A percentile compares a stretch with the other conserved stretches of the same genome.
These are phyloP conservation scores for Drosophila tanythrix DNA, from an alignment of 2,888 invertebrate species.

Conservation along the genomic window DNA sequence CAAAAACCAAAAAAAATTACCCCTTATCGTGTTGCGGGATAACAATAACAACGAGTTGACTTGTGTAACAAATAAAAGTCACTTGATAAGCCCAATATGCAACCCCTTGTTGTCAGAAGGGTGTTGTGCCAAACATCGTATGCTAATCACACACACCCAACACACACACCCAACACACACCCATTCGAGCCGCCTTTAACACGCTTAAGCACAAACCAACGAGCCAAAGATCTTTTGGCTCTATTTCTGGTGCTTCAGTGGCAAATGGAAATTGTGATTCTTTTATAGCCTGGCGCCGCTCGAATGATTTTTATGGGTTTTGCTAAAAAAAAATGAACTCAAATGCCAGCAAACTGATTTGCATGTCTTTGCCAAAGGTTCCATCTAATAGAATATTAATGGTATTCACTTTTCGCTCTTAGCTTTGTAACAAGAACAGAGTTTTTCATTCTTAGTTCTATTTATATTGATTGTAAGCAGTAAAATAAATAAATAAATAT, in stretches of 20 bases:
- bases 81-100: constrained; percentile 72
- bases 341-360: constrained; percentile 63
- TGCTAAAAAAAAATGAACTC: constrained; percentile 38
- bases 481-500: neutral
- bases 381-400: neutral
- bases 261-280: constrained; percentile 72
- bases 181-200: constrained; percentile 58
- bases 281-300: constrained; percentile 75
- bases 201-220: constrained; percentile 69
- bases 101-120: constrained; percentile 69
- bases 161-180: constrained; percentile 16
- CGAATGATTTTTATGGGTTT: constrained; percentile 81
- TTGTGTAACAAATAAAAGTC: constrained; percentile 77
- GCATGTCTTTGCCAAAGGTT: constrained; percentile 54
- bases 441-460: fast-evolving
- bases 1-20: constrained; percentile 49
- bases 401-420: constrained; percentile 4
- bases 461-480: neutral
- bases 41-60: constrained; percentile 60
- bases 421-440: neutral
- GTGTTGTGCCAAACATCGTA: constrained; percentile 70
- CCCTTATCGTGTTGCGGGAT: constrained; percentile 57
- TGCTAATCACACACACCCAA: constrained; percentile 67
- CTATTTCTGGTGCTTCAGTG: constrained; percentile 34
- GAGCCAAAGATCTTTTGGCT: constrained; percentile 61